A percentile compares a stretch with the other conserved stretches of the same genome.
These are phyloP conservation scores for Xiphorhynchus elegans DNA, from an alignment of 2,113 vertebrate genomes.

Conservation along the genomic window DNA sequence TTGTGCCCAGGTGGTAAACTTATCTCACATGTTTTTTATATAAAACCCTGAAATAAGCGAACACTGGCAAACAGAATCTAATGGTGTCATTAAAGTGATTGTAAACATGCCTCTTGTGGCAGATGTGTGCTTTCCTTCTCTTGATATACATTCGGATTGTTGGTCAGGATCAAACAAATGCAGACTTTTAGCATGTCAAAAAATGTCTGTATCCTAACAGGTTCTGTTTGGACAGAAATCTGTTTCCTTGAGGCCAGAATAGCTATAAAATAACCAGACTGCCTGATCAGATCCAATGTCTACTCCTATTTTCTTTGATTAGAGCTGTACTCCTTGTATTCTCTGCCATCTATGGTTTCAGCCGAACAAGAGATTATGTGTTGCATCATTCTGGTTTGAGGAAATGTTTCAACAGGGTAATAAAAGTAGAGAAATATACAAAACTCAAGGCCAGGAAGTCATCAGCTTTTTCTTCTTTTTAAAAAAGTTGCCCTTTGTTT, in stretches of 20 bases:
- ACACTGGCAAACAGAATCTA: constrained; percentile 63
- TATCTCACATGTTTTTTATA: constrained; percentile 63
- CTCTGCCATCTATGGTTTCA: constrained; percentile 39
- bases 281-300: constrained; percentile 55
- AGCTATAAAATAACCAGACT: constrained; percentile 75
- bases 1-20: constrained; percentile 71
- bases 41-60: constrained; percentile 58
- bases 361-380: constrained; percentile 32
- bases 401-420: constrained; percentile 30
- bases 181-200: constrained; percentile 66
- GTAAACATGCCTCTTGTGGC: constrained; percentile 74
- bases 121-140: constrained; percentile 71
- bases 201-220: constrained; percentile 64
- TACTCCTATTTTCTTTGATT: constrained; percentile 69
- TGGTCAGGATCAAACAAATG: constrained; percentile 75
- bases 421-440: constrained; percentile 53
- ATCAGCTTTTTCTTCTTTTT: constrained; percentile 7
- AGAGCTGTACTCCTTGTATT: constrained; percentile 38
- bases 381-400: constrained; percentile 29
- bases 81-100: constrained; percentile 78
- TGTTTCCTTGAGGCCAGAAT: constrained; percentile 69
- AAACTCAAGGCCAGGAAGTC: background rate
- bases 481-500: background rate
- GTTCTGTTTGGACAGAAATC: constrained; percentile 68
- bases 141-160: constrained; percentile 62